A percentile compares a stretch with the other conserved stretches of the same genome.
Conservation (phyloP, 1,140 invertebrate species). For the Bombus sibiricus region DNA sequence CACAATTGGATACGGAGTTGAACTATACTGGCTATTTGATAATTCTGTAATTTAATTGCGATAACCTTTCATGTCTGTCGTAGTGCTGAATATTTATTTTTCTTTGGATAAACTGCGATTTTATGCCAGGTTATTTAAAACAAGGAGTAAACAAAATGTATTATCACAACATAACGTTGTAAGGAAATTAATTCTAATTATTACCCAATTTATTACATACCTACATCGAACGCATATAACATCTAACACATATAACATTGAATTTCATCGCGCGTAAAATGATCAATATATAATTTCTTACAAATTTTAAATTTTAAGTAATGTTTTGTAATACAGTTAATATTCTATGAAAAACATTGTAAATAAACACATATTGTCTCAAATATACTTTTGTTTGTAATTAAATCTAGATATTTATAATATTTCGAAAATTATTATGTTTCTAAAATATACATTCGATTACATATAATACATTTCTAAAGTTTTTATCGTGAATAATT, state of each 20-base stretch:
- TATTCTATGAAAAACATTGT: neutral
- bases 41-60: neutral
- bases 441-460: no score
- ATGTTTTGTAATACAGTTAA: neutral
- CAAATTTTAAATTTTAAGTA: conserved; percentile 4
- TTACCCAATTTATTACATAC: neutral
- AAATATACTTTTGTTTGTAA: neutral
- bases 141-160: neutral
- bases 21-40: neutral
- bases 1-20: neutral
- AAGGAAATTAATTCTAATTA: neutral
- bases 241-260: no score
- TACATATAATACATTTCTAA: no score
- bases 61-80: conserved; percentile 14
- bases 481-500: neutral
- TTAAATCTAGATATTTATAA: no score
- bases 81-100: neutral
- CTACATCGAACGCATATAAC: neutral
- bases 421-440: no score
- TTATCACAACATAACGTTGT: neutral
- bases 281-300: neutral
- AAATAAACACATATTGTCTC: neutral
- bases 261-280: neutral
- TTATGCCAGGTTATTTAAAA: neutral
- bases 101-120: neutral